Base-by-base conservation (phyloP, 2,888 invertebrate species). In the Macroteleia sp. region DNA sequence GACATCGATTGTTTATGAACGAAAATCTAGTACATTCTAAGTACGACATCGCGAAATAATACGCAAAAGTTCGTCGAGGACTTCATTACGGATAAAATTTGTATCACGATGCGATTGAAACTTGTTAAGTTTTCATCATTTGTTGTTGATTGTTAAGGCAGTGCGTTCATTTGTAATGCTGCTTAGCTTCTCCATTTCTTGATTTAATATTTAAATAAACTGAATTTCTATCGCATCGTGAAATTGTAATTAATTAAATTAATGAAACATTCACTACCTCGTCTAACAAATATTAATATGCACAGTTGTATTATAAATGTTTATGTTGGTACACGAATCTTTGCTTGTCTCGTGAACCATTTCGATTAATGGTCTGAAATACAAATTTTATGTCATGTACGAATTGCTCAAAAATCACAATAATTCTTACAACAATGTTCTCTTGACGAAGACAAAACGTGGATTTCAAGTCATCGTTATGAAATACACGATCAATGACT, bases 91-190 rank as follows among this genome's bases (percentile, higher is more conserved):
- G 25, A 41, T 39, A 14, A 52, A 16, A 17, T 19, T 44, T 10
- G 8, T 6, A 17, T 57, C 56, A 39, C 48, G 67, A 67, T 54
- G 67, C 67, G 67, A 67, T 14, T 56, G 39, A 56, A 46, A 57
- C 67, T 6, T 36, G 2, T 32, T 41, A 22, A 10, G 25, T 44
- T 46, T 10, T 32, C 8, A 14, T 30, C 17, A 39, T 54, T 46
- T 52, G n/a, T 42, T 30, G 12, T 46, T 62, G 28, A 19, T 48
- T 19, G 17, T 56, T 66, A 25, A 66, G 66, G 66, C 66, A 66
- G 66, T 66, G 66, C 12, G 20, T 56, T 34, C 22, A 36, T 66
- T 66, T 66, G 54, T 66, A 56, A 46, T 52, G 30, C 41, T 39
- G 16, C 39, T 3, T 34, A 28, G 25, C 8, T 44, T 28, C 5